phyloP scores from a whole-genome alignment of 2,888 invertebrate genomes.

The Hirtodrosophila alboralis region DNA sequence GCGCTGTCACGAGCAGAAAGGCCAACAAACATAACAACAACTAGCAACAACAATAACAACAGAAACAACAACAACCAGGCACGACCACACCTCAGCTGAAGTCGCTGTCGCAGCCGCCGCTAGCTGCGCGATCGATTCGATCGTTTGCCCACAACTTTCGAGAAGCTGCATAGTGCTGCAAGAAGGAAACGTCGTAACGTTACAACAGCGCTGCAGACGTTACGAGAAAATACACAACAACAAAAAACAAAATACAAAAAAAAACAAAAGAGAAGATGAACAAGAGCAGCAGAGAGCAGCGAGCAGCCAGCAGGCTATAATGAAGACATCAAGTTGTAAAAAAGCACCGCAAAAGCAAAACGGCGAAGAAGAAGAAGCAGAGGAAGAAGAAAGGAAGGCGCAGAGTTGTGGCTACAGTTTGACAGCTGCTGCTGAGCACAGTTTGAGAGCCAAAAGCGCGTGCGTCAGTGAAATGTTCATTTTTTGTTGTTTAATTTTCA shows the following conservation, averaged over 20 bases:
- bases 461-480: slow-evolving; percentile 73
- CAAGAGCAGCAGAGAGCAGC: slow-evolving; percentile 36
- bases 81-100: slow-evolving; percentile 58
- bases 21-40: slow-evolving; percentile 31
- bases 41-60: slow-evolving; percentile 20
- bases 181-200: slow-evolving; percentile 51
- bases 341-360: slow-evolving; percentile 58
- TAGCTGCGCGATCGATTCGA: slow-evolving; percentile 38
- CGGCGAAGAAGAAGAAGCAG: slow-evolving; percentile 20
- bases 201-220: slow-evolving; percentile 33
- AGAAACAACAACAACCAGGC: slow-evolving; percentile 34
- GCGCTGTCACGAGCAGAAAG: slow-evolving; percentile 66
- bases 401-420: slow-evolving; percentile 47
- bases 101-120: slow-evolving; percentile 22
- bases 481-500: slow-evolving; percentile 9
- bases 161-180: slow-evolving; percentile 52
- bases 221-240: slow-evolving; percentile 72
- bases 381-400: slow-evolving; percentile 22
- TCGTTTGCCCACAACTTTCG: slow-evolving; percentile 61
- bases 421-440: slow-evolving; percentile 30
- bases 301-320: slow-evolving; percentile 54
- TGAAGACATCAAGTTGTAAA: slow-evolving; percentile 81
- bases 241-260: slow-evolving; percentile 27
- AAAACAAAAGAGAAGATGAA: slow-evolving; percentile 13
- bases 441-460: slow-evolving; percentile 40